Conservation (phyloP, 2,113 vertebrate species). For the Xenus cinereus region DNA sequence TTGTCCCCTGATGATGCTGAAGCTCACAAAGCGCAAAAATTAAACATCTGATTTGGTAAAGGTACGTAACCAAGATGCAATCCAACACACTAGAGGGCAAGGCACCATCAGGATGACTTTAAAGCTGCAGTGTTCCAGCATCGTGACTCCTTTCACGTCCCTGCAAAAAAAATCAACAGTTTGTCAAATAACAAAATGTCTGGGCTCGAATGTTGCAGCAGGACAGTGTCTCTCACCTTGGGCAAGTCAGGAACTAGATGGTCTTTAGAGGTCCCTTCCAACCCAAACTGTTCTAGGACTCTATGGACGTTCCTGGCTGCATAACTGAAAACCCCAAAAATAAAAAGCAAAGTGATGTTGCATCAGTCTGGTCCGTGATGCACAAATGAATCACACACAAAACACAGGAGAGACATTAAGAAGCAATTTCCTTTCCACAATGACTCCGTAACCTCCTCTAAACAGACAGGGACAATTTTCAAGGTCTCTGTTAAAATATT, state of each 20-base stretch:
- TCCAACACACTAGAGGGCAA: not conserved
- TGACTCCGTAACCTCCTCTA: not conserved
- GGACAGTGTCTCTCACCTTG: not conserved
- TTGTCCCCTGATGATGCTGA: not conserved
- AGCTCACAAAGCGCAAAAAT: not conserved
- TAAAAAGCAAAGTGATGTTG: not conserved
- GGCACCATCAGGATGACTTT: not conserved
- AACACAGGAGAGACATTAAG: not conserved
- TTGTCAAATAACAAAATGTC: not conserved
- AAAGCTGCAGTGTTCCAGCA: not conserved
- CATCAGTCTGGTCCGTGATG: not conserved
- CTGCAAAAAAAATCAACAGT: not conserved
- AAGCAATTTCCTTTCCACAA: not conserved
- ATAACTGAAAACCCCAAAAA: not conserved
- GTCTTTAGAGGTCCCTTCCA: not conserved
- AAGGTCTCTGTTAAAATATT: not conserved
- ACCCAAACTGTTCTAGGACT: not conserved
- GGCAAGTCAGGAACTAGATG: not conserved
- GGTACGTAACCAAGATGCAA: not conserved
- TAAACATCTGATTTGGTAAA: not conserved
- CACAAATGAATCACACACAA: not conserved
- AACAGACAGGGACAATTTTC: not conserved
- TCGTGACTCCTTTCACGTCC: not conserved
- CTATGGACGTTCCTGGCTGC: not conserved
- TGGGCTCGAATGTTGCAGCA: not conserved